Base-by-base conservation (phyloP, 2,888 invertebrate species). In the Platynereis dumerilii region DNA sequence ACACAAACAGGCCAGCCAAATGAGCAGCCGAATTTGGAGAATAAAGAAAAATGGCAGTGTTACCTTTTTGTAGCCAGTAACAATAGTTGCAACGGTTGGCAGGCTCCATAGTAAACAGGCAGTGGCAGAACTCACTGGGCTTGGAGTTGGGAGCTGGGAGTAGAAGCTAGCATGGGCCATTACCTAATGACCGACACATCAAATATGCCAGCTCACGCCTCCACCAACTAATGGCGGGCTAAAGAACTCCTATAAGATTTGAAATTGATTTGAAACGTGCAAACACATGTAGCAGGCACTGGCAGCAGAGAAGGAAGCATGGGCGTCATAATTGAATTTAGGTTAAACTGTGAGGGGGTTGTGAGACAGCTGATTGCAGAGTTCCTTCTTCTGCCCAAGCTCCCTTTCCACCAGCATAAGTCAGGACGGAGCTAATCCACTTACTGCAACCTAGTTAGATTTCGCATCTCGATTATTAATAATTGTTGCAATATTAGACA, bases 401-500 rank as follows among this genome's bases (percentile, higher is more conserved):
- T 45, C 59, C 5, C 20, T 22, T 22, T 7, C 39, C 28, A 42
- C 34, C 26, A 53, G 54, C 61, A 34, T 42, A 54, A 61, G 61
- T 54, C 61, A 55, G 54, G 54, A 61, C 54, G 56, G 56, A 55
- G 45, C 42, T 60, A 65, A 65, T 65, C 28, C 28, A 34, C 59
- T 65, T 65, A 65, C 45, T 54, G 39, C 59, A 24, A 54, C 65
- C 55, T 55, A 60, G 65, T 60, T 65, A 55, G 56, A 65, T 65
- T 65, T 65, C 44, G 60, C 56, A 55, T 44, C 60, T 65, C 65
- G 59, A 65, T 65, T 65, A 65, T 60, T 65, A 65, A 59, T 60
- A 59, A 65, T 65, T 60, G 59, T 60, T 65, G 65, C 54, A 55
- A 65, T 65, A 65, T 59, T 65, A 65, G 65, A 65, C 60, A 65